phyloP scores from a whole-genome alignment of 2,797 vertebrate genomes.

The Trachops cirrhosus region DNA sequence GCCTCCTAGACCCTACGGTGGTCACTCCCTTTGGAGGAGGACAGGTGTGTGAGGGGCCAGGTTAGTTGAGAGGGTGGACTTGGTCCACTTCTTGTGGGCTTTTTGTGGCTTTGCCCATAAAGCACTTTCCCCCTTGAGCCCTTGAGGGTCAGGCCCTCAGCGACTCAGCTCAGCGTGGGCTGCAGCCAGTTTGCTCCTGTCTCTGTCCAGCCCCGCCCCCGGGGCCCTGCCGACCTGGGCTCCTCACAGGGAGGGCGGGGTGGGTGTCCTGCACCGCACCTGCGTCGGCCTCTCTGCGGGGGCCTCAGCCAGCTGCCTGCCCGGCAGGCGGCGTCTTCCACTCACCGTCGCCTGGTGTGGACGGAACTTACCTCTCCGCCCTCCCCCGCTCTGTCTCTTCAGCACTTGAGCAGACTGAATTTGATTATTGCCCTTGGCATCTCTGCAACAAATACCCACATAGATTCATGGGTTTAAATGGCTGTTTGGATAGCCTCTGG shows the following conservation, averaged over 20 bases:
- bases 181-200: neutral
- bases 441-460: neutral
- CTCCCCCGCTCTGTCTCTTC: neutral
- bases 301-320: too few relatives aligned
- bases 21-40: neutral
- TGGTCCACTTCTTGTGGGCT: neutral
- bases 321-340: neutral
- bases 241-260: neutral
- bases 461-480: neutral
- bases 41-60: neutral
- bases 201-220: too few relatives aligned
- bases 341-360: neutral
- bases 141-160: neutral
- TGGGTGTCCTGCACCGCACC: neutral
- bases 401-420: neutral
- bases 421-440: neutral
- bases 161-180: neutral
- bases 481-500: accelerated
- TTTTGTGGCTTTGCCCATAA: neutral
- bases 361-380: too few relatives aligned
- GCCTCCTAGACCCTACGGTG: accelerated
- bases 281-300: neutral
- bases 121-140: too few relatives aligned
- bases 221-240: neutral
- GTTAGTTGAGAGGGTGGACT: neutral